Conservation (phyloP, 2,888 invertebrate species). For the Tetanocera ferruginea region DNA sequence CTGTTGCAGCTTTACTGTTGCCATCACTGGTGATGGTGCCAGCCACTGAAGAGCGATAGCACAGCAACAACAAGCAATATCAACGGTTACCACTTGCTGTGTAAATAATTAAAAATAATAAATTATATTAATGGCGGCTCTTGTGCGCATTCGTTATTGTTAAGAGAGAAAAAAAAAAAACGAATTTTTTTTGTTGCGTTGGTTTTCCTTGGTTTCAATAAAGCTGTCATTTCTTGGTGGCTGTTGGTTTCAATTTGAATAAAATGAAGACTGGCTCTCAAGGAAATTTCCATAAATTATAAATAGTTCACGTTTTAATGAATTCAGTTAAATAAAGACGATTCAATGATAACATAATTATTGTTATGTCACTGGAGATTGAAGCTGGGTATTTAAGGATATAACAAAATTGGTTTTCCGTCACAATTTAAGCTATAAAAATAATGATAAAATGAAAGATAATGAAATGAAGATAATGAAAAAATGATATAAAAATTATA, state of each 20-base stretch:
- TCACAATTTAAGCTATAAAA: no score
- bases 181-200: background rate
- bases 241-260: background rate
- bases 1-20: background rate
- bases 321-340: background rate
- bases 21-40: no score
- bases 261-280: no score
- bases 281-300: no score
- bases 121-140: slow-evolving; percentile 33
- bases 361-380: no score
- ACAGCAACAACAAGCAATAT: background rate
- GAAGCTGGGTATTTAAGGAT: no score
- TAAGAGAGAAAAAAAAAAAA: background rate
- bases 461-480: no score
- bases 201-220: background rate
- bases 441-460: no score
- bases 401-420: no score
- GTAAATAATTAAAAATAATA: slow-evolving; percentile 40
- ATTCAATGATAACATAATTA: no score
- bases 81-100: slow-evolving; percentile 28
- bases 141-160: background rate
- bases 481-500: no score
- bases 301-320: background rate
- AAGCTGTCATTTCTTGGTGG: background rate
- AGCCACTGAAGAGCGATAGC: background rate